Evolutionary conservation across 2,113 vertebrate species (phyloP).

Genomic region (Phaethornis superciliosus): DNA sequence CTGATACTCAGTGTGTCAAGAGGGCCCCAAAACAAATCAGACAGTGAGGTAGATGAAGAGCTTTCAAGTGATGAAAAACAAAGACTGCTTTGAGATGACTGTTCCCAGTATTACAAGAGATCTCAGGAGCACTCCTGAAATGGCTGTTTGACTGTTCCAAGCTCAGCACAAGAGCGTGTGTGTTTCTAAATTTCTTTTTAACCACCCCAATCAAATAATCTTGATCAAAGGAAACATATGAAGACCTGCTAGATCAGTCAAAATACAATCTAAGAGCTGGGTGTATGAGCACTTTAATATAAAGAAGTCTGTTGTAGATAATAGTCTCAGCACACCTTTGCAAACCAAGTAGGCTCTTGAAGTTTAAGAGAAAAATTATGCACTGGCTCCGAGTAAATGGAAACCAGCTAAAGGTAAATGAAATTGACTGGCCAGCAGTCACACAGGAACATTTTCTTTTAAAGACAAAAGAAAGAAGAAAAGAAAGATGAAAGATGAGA

Average conservation of each 20-base stretch:
- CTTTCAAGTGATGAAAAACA: background rate
- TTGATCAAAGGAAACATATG: background rate
- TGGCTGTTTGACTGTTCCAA: background rate
- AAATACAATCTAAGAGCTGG: background rate
- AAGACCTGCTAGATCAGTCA: background rate
- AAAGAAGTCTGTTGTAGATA: background rate
- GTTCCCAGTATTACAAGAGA: rapidly evolving
- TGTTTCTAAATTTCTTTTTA: background rate
- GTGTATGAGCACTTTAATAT: background rate
- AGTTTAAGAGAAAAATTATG: background rate
- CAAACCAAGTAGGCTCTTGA: background rate
- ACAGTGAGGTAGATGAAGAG: background rate
- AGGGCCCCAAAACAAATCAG: background rate
- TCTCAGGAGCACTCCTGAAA: background rate
- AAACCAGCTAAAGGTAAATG: background rate
- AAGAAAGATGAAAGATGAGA: background rate
- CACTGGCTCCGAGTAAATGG: background rate
- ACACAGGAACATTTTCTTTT: background rate
- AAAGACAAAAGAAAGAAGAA: background rate
- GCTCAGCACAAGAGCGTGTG: rapidly evolving
- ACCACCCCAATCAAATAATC: background rate
- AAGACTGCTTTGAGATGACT: background rate
- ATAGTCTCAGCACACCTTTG: background rate
- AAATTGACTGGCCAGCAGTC: background rate
- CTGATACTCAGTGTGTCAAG: background rate